Conservation (phyloP, 2,113 vertebrate genomes). For the Rousettus leschenaultii region DNA sequence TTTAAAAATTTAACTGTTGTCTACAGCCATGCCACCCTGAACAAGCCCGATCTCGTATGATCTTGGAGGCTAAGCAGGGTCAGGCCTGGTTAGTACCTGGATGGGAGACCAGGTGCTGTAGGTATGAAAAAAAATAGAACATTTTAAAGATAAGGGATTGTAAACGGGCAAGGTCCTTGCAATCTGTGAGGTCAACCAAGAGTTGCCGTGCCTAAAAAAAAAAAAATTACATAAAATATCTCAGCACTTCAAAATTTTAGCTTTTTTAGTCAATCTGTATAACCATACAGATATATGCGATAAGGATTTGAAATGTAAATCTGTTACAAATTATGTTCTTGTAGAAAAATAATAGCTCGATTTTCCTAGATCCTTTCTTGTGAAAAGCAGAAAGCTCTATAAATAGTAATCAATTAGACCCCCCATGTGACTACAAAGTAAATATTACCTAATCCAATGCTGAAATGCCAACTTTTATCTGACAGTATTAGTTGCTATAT, state of each 20-base stretch:
- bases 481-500: not conserved
- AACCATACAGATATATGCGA: no score
- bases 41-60: no score
- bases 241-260: not conserved
- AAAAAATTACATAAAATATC: not conserved
- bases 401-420: not conserved
- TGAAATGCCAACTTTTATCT: slow-evolving; percentile 22
- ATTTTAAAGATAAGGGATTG: no score
- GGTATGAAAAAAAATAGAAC: no score
- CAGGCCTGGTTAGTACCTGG: no score
- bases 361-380: not conserved
- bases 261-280: not conserved
- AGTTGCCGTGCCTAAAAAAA: no score
- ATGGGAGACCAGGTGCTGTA: no score
- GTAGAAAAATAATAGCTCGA: not conserved
- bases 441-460: not conserved
- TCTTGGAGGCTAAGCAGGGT: no score
- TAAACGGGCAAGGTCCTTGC: no score
- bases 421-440: not conserved
- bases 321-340: not conserved
- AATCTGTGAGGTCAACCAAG: no score
- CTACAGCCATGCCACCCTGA: no score
- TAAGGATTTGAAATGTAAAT: not conserved
- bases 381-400: not conserved
- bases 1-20: not conserved